Evolutionary conservation across 2,113 vertebrate genomes (phyloP).

Genomic region (Montifringilla adamsi): DNA sequence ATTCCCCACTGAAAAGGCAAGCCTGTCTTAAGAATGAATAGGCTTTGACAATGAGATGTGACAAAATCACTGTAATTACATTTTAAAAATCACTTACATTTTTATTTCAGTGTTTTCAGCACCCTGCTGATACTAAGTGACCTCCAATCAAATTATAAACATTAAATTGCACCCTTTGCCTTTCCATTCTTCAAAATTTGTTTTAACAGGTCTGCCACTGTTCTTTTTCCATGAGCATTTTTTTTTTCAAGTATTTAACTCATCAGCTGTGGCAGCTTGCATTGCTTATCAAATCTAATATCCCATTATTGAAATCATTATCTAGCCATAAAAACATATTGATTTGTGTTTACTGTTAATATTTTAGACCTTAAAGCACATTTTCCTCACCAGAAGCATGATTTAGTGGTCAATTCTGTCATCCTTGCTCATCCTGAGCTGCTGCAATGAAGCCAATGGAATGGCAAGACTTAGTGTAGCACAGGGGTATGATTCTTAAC

Average conservation of each 20-base stretch:
- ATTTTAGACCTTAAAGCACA: slow-evolving; percentile 13
- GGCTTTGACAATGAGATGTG: neutral
- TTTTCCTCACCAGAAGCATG: neutral
- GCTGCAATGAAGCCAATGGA: neutral
- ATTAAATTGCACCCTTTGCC: neutral
- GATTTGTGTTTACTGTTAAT: slow-evolving; percentile 33
- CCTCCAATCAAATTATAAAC: neutral
- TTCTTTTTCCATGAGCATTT: neutral
- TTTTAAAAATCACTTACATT: neutral
- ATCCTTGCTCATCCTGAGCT: neutral
- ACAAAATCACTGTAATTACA: neutral
- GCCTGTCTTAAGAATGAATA: neutral
- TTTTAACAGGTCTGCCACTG: neutral
- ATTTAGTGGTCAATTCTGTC: neutral
- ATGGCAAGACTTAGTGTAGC: neutral
- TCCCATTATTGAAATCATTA: slow-evolving; percentile 25
- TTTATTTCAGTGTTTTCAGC: slow-evolving; percentile 15
- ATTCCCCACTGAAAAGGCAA: neutral
- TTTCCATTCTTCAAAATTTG: neutral
- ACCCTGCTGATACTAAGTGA: neutral
- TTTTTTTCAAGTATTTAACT: neutral
- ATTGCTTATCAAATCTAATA: slow-evolving; percentile 28
- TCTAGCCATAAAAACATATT: neutral
- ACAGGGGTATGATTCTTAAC: neutral
- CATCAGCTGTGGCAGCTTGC: neutral